Conservation (phyloP, 2,113 vertebrate species). For the Ondatra zibethicus region DNA sequence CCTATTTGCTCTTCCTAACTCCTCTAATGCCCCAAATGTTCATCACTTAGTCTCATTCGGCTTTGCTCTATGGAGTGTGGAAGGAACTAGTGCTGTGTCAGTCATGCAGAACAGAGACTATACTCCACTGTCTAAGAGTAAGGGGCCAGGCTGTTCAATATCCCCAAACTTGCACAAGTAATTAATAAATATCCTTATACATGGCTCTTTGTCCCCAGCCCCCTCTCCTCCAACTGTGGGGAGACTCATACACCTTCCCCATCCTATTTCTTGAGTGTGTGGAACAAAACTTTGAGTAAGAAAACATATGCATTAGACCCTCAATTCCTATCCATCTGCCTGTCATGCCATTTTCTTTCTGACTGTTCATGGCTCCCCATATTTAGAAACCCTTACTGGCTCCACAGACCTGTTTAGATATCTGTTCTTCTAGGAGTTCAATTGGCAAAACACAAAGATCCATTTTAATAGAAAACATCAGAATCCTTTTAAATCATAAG, state of each 20-base stretch:
- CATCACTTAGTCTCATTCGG: neutral
- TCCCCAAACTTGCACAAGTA: neutral
- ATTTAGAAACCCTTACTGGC: neutral
- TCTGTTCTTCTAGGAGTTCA: neutral
- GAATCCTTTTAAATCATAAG: neutral
- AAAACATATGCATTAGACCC: neutral
- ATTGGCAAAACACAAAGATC: neutral
- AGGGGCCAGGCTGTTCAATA: neutral
- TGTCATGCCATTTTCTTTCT: neutral
- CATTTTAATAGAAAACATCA: constrained; percentile 13
- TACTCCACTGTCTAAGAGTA: neutral
- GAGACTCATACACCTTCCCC: neutral
- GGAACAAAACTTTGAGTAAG: neutral
- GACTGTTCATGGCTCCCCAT: neutral
- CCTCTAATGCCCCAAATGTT: neutral
- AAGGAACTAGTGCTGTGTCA: neutral
- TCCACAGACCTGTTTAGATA: neutral
- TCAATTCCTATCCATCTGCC: neutral
- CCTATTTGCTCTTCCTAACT: neutral
- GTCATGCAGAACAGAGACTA: neutral
- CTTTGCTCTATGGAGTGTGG: neutral
- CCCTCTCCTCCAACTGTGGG: neutral
- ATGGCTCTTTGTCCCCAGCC: neutral
- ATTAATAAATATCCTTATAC: neutral
- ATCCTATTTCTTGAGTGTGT: neutral